Evolutionary conservation across 2,113 vertebrate genomes (phyloP).

Genomic region (Cephalopterus ornatus): DNA sequence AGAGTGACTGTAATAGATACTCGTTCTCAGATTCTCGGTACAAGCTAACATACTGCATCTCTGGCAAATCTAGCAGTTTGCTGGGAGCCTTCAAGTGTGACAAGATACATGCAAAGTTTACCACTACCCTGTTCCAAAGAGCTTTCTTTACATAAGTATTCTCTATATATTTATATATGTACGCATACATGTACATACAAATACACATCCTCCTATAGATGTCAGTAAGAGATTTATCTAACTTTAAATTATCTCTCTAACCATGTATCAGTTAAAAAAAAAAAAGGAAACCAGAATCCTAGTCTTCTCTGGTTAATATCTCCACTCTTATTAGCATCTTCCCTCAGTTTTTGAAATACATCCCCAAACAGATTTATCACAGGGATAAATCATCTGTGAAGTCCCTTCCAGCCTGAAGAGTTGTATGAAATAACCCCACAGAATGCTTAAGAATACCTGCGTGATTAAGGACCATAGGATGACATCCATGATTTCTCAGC

Average conservation of each 20-base stretch:
- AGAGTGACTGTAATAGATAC: background rate
- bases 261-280: background rate
- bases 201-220: background rate
- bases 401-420: background rate
- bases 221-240: background rate
- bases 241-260: background rate
- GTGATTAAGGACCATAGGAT: background rate
- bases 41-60: background rate
- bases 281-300: background rate
- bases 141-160: background rate
- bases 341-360: background rate
- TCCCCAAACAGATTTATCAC: background rate
- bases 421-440: background rate
- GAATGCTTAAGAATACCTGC: background rate
- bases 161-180: background rate
- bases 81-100: background rate
- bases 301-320: background rate
- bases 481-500: background rate
- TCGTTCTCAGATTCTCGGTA: background rate
- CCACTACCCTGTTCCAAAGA: background rate
- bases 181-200: accelerated
- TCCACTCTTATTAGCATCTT: background rate
- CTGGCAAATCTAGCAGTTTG: background rate
- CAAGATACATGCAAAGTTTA: background rate
- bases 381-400: background rate